A percentile compares a stretch with the other conserved stretches of the same genome.
phyloP scores from a whole-genome alignment of 2,797 vertebrate species.

The Chaetophractus vellerosus region DNA sequence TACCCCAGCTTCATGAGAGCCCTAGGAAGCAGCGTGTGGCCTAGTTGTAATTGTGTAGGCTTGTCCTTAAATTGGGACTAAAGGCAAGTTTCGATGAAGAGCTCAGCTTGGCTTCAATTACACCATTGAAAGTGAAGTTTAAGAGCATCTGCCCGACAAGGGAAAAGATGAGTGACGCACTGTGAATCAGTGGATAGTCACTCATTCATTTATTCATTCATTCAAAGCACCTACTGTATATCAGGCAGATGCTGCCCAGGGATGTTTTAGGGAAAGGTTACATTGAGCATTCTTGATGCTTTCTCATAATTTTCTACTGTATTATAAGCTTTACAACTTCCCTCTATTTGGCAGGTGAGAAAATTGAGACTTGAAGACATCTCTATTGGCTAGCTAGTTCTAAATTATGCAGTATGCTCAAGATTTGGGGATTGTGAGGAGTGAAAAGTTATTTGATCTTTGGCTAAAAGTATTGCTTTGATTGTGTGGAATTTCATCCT shows the following conservation, averaged over 20 bases:
- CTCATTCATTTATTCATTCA: accelerated
- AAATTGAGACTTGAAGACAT: background rate
- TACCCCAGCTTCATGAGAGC: background rate
- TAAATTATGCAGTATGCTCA: background rate
- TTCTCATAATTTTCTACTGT: background rate
- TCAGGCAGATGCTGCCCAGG: accelerated
- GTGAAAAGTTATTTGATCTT: background rate
- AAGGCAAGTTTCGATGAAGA: too few species aligned
- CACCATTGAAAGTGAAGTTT: background rate
- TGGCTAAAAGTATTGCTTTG: background rate
- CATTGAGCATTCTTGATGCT: accelerated
- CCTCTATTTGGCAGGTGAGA: background rate
- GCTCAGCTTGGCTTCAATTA: background rate
- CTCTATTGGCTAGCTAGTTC: background rate
- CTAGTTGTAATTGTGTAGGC: background rate
- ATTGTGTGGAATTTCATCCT: background rate
- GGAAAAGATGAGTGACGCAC: background rate
- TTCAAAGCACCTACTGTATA: background rate
- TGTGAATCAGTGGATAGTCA: background rate
- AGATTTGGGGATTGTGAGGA: background rate
- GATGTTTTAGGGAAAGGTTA: background rate
- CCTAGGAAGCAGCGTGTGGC: background rate
- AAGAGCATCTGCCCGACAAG: too few species aligned
- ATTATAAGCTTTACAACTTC: background rate
- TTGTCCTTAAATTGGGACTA: background rate